Evolutionary conservation across 1,140 invertebrate species (phyloP).

Genomic region (Lordiphosa collinella): DNA sequence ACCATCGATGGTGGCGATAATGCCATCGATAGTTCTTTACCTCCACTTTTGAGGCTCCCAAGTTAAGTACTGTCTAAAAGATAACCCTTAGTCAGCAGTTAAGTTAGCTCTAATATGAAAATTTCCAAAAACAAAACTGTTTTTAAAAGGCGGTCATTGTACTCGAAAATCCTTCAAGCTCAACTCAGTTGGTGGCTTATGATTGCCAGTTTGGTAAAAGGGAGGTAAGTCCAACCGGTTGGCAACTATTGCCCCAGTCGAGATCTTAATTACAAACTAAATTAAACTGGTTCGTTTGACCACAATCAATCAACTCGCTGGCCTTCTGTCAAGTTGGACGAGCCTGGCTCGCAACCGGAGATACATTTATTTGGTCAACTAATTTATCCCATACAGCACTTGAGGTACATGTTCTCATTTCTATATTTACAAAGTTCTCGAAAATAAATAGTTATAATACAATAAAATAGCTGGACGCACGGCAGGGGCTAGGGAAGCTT

Average conservation of each 20-base stretch:
- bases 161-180: conserved; percentile 27
- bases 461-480: too few relatives aligned
- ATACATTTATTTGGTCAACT: conserved; percentile 6
- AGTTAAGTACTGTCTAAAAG: too few relatives aligned
- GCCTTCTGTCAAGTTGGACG: neutral
- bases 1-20: too few relatives aligned
- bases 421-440: conserved; percentile 34
- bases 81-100: too few relatives aligned
- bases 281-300: conserved; percentile 3
- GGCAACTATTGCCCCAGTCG: too few relatives aligned
- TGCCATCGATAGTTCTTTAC: too few relatives aligned
- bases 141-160: conserved; percentile 31
- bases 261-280: neutral
- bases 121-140: too few relatives aligned
- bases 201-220: neutral
- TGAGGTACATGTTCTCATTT: conserved; percentile 19
- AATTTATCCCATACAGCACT: neutral
- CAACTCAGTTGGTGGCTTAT: neutral
- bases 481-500: conserved; percentile 27
- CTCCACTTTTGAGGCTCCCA: too few relatives aligned
- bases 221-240: conserved; percentile 27
- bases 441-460: conserved; percentile 22
- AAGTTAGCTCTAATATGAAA: too few relatives aligned
- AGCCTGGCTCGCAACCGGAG: neutral
- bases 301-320: neutral